Evolutionary conservation across 2,888 invertebrate genomes (phyloP).

Genomic region (Apodemia mormo): DNA sequence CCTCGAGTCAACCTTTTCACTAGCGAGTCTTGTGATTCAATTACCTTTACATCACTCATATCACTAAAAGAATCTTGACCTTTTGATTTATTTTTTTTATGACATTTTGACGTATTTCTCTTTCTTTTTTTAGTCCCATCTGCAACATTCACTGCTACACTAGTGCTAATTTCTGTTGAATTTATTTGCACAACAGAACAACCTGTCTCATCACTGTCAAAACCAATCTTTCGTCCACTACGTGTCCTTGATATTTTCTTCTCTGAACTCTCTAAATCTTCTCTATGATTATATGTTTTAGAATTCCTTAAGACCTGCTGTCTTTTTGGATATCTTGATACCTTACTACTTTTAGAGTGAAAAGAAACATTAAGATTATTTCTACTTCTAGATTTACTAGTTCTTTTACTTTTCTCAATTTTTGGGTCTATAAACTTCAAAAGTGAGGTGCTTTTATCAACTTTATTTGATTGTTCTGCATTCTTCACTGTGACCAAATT

Average conservation of each 20-base stretch:
- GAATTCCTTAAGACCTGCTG: slow-evolving; percentile 31
- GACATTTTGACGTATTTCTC: slow-evolving; percentile 29
- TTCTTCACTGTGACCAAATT: slow-evolving; percentile 58
- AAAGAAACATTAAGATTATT: slow-evolving; percentile 55
- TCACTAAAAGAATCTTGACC: slow-evolving; percentile 29
- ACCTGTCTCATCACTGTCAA: slow-evolving; percentile 49
- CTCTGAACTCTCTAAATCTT: slow-evolving; percentile 54
- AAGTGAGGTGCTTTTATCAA: slow-evolving; percentile 58
- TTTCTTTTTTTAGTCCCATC: slow-evolving; percentile 38
- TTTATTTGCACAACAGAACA: slow-evolving; percentile 41
- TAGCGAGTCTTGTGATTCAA: slow-evolving; percentile 4
- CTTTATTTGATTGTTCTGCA: slow-evolving; percentile 46
- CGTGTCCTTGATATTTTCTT: slow-evolving; percentile 54
- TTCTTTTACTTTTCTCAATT: slow-evolving; percentile 41
- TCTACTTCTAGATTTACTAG: slow-evolving; percentile 40
- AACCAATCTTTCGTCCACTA: slow-evolving; percentile 58
- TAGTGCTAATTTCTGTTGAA: slow-evolving; percentile 53
- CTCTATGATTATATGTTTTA: background rate
- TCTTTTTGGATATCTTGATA: slow-evolving; percentile 65
- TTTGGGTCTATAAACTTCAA: slow-evolving; percentile 60
- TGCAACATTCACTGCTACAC: slow-evolving; percentile 61
- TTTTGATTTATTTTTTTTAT: background rate
- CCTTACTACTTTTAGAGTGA: slow-evolving; percentile 53
- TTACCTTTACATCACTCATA: slow-evolving; percentile 30
- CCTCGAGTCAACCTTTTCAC: background rate